Conservation (phyloP, 2,113 vertebrate species). For the Mobula hypostoma region DNA sequence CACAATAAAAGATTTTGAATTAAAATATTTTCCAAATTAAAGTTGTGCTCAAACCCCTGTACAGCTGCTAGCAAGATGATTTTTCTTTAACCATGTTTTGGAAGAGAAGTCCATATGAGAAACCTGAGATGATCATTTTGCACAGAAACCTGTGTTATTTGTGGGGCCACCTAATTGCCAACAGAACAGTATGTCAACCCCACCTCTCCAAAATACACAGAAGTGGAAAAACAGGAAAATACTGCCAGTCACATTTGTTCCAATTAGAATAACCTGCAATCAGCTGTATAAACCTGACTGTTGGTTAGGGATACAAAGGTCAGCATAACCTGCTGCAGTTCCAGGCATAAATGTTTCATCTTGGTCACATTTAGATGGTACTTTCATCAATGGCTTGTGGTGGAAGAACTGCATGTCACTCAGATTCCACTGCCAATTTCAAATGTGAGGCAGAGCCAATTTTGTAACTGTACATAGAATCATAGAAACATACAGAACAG, state of each 20-base stretch:
- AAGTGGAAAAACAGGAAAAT: background rate
- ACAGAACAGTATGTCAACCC: background rate
- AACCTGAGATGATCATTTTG: background rate
- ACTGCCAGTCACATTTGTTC: background rate
- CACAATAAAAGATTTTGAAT: constrained; percentile 34
- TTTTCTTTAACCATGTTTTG: background rate
- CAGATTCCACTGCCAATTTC: background rate
- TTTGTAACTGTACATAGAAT: background rate
- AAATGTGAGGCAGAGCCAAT: background rate
- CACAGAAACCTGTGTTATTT: background rate
- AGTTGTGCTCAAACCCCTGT: constrained; percentile 1
- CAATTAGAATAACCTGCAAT: background rate
- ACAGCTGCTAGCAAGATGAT: constrained; percentile 25
- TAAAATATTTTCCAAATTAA: constrained; percentile 35
- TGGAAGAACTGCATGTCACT: background rate
- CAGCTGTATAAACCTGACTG: background rate
- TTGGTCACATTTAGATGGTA: background rate
- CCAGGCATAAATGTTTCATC: background rate
- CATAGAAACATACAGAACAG: too few relatives aligned
- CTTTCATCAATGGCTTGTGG: background rate
- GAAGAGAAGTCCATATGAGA: constrained; percentile 6
- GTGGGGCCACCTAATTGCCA: background rate
- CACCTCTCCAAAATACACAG: background rate
- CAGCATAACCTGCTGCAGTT: background rate
- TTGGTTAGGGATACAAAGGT: background rate